These are phyloP conservation scores for Cryptomyrus ogoouensis DNA, from an alignment of 2,113 vertebrate species.

Conservation along the genomic window DNA sequence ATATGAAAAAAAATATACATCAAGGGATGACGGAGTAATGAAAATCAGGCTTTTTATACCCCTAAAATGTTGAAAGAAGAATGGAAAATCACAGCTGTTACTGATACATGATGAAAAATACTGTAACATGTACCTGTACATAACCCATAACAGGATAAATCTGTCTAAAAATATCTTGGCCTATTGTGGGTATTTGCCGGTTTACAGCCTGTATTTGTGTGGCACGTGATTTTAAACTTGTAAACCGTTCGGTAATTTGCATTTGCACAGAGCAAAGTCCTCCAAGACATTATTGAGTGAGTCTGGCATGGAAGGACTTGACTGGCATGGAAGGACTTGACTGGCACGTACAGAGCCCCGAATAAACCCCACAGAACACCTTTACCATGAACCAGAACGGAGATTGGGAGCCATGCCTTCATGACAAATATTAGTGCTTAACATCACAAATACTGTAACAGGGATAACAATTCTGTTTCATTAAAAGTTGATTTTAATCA, in stretches of 20 bases:
- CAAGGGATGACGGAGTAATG: too few species aligned
- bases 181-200: neutral
- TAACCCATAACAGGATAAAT: neutral
- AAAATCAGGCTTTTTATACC: neutral
- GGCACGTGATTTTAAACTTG: neutral
- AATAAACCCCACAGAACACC: neutral
- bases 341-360: neutral
- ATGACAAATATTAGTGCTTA: neutral
- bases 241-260: neutral
- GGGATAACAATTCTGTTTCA: neutral
- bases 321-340: neutral
- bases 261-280: neutral
- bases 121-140: neutral
- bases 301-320: neutral
- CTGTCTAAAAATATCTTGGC: neutral
- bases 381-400: neutral
- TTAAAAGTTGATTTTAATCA: neutral
- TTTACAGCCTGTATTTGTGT: neutral
- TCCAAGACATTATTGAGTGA: neutral
- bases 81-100: neutral
- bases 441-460: neutral
- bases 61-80: neutral
- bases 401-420: neutral
- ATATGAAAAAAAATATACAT: neutral
- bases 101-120: neutral